Base-by-base conservation (phyloP, 64 coral and sea anemone genomes). In the Actinia equina region DNA sequence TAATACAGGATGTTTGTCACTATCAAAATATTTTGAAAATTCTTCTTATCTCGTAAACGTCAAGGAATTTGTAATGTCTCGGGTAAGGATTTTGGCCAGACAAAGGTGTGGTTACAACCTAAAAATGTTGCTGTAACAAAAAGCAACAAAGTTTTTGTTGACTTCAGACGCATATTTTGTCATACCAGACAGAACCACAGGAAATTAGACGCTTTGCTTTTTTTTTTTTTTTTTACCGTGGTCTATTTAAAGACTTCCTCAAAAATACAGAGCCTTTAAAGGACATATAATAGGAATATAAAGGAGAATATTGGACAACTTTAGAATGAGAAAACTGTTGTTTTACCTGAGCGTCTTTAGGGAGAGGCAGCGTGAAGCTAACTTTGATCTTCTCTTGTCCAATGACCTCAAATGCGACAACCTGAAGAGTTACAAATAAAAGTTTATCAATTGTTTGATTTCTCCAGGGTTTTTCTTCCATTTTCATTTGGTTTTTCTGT, bases 371-470 rank as follows among this genome's bases (percentile, higher is more conserved):
- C 16, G 26, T 85, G 52, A 85, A 85, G 56, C 83, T 85, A 14
- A 85, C 83, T 85, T 85, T 85, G 55, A 85, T 59, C 41, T 85
- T 57, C 15, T 85, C 83, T 57, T 59, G n/a, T 59, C 83, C 83
- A 61, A 85, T 54, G 1, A 85, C 83, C 14, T 85, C 55, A 37
- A 85, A 85, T 19, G 83, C 83, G 55, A 85, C 53, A 5, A 85
- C 83, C 83, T 85, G 43, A 41, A 13, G 19, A 37, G 26, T 74
- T 74, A 74, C 12, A 30, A 12, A 74, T 37, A 7, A 74, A 3
- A 10, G 12, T 74, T 74, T 14, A 62, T n/a, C 25, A n/a, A 2
- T 30, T 9, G 0, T 22, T 64, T n/a, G n/a, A 64, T 71, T 71
- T 71, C 60, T 26, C 20, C 22, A 0, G 6, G 19, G 9, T 27